Evolutionary conservation across 2,797 vertebrate genomes (phyloP).

Genomic region (Linurgus olivaceus): DNA sequence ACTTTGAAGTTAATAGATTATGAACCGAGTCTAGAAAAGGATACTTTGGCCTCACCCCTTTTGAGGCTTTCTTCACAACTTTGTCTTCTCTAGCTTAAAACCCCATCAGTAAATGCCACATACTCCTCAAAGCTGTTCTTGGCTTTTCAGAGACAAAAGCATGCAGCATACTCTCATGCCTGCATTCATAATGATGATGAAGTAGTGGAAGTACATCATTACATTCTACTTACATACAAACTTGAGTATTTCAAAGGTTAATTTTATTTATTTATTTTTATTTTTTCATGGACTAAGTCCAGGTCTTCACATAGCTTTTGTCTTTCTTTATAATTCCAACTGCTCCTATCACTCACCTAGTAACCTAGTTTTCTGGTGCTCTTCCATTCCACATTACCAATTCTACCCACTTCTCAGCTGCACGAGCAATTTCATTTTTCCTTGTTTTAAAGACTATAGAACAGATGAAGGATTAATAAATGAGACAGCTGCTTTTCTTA

Average conservation of each 20-base stretch:
- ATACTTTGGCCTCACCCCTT: neutral
- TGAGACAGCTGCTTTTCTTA: neutral
- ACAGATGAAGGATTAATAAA: constrained; percentile 25
- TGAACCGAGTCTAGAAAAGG: neutral
- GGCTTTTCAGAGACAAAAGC: neutral
- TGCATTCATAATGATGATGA: neutral
- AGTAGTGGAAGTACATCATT: neutral
- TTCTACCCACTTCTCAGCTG: neutral
- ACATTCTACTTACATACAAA: neutral
- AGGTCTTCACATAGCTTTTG: neutral
- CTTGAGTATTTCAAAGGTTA: neutral
- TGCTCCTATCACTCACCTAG: neutral
- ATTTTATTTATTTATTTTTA: neutral
- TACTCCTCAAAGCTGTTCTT: neutral
- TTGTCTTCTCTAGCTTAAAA: neutral
- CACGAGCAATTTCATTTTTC: neutral
- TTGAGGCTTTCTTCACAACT: neutral
- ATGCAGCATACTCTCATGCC: neutral
- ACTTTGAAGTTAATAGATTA: neutral
- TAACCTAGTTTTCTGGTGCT: neutral
- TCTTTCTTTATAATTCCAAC: neutral
- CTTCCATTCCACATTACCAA: neutral
- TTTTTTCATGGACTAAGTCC: neutral
- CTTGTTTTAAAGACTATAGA: neutral
- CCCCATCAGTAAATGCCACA: neutral